phyloP scores from a whole-genome alignment of 2,888 invertebrate genomes.

The Tuberolachnus salignus region DNA sequence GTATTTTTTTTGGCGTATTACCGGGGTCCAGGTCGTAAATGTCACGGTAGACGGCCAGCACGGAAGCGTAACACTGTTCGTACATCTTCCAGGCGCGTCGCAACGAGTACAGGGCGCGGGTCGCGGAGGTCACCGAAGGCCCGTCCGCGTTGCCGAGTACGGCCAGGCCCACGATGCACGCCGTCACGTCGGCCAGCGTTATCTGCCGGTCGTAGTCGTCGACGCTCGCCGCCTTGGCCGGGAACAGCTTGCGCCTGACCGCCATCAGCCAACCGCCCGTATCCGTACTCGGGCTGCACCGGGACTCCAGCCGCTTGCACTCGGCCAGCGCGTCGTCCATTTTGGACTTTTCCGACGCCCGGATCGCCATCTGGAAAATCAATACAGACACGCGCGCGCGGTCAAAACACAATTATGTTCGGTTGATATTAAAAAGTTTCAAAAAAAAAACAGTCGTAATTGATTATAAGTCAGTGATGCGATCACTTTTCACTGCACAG shows the following conservation, averaged over 20 bases:
- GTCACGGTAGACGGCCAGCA: constrained; percentile 65
- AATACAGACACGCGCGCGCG: not conserved
- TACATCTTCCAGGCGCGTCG: constrained; percentile 75
- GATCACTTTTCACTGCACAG: no score
- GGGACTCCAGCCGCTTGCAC: constrained; percentile 21
- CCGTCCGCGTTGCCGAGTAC: constrained; percentile 66
- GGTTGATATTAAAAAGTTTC: no score
- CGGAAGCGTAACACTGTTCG: constrained; percentile 69
- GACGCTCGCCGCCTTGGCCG: not conserved
- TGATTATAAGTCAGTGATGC: no score
- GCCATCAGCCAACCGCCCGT: constrained; percentile 20
- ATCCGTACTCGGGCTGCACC: constrained; percentile 3
- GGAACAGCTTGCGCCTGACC: constrained; percentile 14
- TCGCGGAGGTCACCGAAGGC: constrained; percentile 68
- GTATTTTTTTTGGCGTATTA: no score
- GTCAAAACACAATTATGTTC: no score
- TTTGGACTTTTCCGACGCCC: not conserved
- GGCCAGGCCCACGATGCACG: constrained; percentile 70
- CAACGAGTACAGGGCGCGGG: constrained; percentile 72
- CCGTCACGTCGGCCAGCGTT: constrained; percentile 68
- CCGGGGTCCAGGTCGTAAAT: constrained; percentile 19
- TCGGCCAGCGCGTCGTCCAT: constrained; percentile 1
- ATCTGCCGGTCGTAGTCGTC: constrained; percentile 67
- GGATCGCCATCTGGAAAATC: constrained; percentile 11
- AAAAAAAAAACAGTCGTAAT: no score